phyloP scores from a whole-genome alignment of 2,888 invertebrate genomes.

The Thecocarcelia acutangulata region DNA sequence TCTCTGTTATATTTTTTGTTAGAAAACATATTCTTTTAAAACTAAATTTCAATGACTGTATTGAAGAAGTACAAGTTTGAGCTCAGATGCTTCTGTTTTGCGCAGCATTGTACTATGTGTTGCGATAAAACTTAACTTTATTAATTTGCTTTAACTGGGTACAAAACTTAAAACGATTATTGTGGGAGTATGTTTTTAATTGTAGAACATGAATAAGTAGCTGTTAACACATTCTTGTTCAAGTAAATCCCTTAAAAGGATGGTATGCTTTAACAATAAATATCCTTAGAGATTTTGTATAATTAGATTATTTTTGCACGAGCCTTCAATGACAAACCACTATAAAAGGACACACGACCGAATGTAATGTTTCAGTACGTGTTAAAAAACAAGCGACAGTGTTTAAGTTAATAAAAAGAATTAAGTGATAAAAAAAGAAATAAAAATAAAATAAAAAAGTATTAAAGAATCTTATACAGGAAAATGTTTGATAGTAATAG shows the following conservation, averaged over 20 bases:
- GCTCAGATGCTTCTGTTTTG: too few species aligned
- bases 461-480: neutral
- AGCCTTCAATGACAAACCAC: slow-evolving; percentile 17
- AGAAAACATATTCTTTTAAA: too few species aligned
- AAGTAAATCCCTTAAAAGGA: slow-evolving; percentile 35
- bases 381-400: slow-evolving; percentile 3
- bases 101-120: too few species aligned
- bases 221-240: neutral
- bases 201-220: neutral
- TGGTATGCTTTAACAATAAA: slow-evolving; percentile 5
- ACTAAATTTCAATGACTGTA: too few species aligned
- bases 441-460: too few species aligned
- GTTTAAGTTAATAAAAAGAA: neutral
- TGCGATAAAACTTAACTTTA: too few species aligned
- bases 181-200: neutral
- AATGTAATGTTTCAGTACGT: slow-evolving; percentile 22
- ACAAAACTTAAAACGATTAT: neutral
- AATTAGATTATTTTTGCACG: slow-evolving; percentile 40
- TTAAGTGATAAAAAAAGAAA: slow-evolving; percentile 1
- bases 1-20: too few species aligned
- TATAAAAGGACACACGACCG: slow-evolving; percentile 58
- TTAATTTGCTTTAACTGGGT: neutral
- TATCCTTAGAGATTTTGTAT: slow-evolving; percentile 27
- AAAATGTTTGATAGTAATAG: slow-evolving; percentile 48
- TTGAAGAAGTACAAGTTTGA: too few species aligned